A percentile compares a stretch with the other conserved stretches of the same genome.
phyloP scores from a whole-genome alignment of 2,797 vertebrate genomes.

The Leptoclinus maculatus region DNA sequence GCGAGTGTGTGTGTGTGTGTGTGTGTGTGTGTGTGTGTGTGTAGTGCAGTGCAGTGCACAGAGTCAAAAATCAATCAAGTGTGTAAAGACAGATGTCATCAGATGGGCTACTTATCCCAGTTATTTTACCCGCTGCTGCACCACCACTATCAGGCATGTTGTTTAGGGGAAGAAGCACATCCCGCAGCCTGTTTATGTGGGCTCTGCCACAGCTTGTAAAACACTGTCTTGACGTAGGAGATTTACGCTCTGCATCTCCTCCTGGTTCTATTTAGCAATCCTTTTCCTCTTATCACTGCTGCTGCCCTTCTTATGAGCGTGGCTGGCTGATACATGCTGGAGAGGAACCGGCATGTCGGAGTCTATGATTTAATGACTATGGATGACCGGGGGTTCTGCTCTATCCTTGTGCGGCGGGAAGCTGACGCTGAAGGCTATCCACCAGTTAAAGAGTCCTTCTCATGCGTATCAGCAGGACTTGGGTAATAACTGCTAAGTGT shows the following conservation, averaged over 20 bases:
- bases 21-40: conserved; percentile 24
- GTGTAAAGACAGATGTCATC: conserved; percentile 67
- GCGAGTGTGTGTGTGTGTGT: conserved; percentile 34
- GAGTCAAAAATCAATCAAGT: conserved; percentile 59
- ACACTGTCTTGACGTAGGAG: conserved; percentile 52
- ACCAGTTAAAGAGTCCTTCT: conserved; percentile 40
- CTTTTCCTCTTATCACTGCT: conserved; percentile 43
- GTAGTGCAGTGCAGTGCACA: background rate
- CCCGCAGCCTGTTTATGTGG: conserved; percentile 60
- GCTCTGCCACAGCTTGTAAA: conserved; percentile 67
- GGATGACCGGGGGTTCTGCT: conserved; percentile 33
- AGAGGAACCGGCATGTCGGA: conserved; percentile 32
- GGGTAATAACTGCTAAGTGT: conserved; percentile 30
- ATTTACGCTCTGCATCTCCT: conserved; percentile 44
- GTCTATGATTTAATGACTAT: conserved; percentile 47
- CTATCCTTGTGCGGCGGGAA: conserved; percentile 16
- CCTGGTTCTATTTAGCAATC: conserved; percentile 56
- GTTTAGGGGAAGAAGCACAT: conserved; percentile 62
- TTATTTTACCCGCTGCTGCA: conserved; percentile 45
- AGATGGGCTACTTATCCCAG: conserved; percentile 59
- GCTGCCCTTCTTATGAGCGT: conserved; percentile 32
- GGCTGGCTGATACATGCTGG: conserved; percentile 27
- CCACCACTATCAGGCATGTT: conserved; percentile 52
- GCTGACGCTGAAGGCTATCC: conserved; percentile 35
- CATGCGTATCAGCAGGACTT: conserved; percentile 47